Base-by-base conservation (phyloP, 2,797 vertebrate genomes). In the Centropyge bicolor region DNA sequence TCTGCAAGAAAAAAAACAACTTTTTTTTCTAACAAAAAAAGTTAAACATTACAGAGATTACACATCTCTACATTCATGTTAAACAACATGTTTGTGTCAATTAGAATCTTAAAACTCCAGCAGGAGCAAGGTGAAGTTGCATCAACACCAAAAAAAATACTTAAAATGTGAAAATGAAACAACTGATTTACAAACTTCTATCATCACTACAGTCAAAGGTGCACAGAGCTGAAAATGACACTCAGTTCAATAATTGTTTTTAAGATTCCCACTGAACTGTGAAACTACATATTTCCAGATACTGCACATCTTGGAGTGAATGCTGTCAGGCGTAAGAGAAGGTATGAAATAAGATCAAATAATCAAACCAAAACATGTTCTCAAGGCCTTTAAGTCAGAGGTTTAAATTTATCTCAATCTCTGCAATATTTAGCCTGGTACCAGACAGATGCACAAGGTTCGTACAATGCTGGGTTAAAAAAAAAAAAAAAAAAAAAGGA, bases 41-140 rank as follows among this genome's bases (percentile, higher is more conserved):
- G 8, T 24, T 43, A 55, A 63, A 81, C 27, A 61, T 74, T 52
- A 78, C 49, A 81, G 88, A 91, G 83, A 91, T 89, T 85, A 88
- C 78, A 67, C 80, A 91, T 89, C 87, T 93, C 84, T 88, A 90
- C 88, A 67, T 86, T 84, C 85, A 89, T 83, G 79, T 88, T 83
- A 69, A 85, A 89, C 69, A 70, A 89, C 82, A 89, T 80, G 81
- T 90, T 87, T 79, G 60, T 78, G 73, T 83, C 70, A 65, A 45
- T 55, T 63, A 65, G 19, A 82, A 84, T 85, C 70, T 45, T 51
- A 62, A 67, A 78, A 80, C 81, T 89, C 84, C 78, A 63, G 31
- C 62, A 79, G 85, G 83, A 88, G 84, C 73, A 83, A 66, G 48
- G 75, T 76, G 55, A 83, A n/a, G 56, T 85, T 65, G 74, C 19